Evolutionary conservation across 2,113 vertebrate species (phyloP).

Genomic region (Indri indri): DNA sequence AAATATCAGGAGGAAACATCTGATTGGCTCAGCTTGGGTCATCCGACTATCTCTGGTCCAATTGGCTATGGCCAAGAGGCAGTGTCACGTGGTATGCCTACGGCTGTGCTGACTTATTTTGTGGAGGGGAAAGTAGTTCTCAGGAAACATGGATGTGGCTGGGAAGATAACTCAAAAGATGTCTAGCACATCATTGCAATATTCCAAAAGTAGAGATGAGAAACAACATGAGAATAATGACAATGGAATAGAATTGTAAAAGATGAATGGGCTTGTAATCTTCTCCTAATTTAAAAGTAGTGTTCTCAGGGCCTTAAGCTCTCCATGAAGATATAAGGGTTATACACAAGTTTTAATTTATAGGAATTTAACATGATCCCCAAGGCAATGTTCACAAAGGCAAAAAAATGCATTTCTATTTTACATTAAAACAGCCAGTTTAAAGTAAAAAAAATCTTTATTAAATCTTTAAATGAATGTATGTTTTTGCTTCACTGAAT

Average conservation of each 20-base stretch:
- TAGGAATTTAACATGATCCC: neutral
- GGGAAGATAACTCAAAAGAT: neutral
- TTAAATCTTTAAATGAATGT: neutral
- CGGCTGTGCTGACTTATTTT: neutral
- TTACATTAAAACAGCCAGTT: neutral
- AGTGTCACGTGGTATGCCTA: accelerated
- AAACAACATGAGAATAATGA: neutral
- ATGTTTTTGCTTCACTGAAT: neutral
- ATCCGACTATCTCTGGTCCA: neutral
- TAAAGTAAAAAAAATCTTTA: neutral
- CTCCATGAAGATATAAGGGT: neutral
- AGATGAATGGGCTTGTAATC: neutral
- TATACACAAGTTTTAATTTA: conserved; percentile 1
- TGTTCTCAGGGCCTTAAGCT: neutral
- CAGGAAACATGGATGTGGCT: neutral
- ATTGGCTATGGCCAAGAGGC: neutral
- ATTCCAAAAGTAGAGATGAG: neutral
- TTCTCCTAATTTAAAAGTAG: neutral
- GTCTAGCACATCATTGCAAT: neutral
- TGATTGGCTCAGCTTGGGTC: neutral
- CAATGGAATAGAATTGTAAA: neutral
- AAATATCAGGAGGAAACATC: neutral
- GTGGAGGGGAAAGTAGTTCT: neutral
- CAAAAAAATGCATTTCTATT: neutral
- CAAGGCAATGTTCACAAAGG: neutral